These are phyloP conservation scores for Drosophila pseudoobscura DNA, from an alignment of 1,140 invertebrate species.

Conservation along the genomic window DNA sequence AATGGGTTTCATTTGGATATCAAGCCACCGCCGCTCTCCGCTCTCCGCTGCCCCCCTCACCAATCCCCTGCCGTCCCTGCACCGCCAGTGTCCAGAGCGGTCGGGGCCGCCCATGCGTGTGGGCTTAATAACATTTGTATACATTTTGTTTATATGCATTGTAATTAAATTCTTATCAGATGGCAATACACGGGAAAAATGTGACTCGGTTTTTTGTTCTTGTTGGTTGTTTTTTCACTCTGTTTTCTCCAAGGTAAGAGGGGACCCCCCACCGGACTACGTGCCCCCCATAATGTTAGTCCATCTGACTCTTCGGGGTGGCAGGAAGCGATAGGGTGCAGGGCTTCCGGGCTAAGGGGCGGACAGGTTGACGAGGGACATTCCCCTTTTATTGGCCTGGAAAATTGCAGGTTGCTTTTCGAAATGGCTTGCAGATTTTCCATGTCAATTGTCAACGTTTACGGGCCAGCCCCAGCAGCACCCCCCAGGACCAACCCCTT, in stretches of 20 bases:
- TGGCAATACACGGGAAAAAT: conserved; percentile 54
- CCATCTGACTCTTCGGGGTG: not conserved
- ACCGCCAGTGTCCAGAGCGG: not conserved
- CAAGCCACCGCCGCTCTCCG: not conserved
- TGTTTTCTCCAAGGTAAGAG: not conserved
- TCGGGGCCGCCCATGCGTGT: conserved; percentile 23
- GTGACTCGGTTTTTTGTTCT: conserved; percentile 28
- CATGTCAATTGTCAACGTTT: conserved; percentile 74
- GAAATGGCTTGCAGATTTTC: conserved; percentile 53
- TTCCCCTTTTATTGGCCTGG: conserved; percentile 46
- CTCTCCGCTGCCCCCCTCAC: too few species aligned
- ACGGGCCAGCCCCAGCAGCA: conserved; percentile 15
- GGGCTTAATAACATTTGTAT: conserved; percentile 69
- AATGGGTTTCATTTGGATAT: not conserved
- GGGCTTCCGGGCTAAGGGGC: too few species aligned
- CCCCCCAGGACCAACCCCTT: conserved; percentile 1
- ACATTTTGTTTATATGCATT: conserved; percentile 73
- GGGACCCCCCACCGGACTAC: not conserved
- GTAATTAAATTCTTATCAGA: conserved; percentile 81
- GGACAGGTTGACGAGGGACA: too few species aligned
- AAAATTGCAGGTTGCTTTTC: conserved; percentile 54
- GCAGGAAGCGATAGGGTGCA: not conserved
- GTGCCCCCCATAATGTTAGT: conserved; percentile 4
- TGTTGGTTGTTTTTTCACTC: not conserved
- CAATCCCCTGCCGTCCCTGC: not conserved